phyloP scores from a whole-genome alignment of 2,888 invertebrate genomes.

The Heliconius aoede region DNA sequence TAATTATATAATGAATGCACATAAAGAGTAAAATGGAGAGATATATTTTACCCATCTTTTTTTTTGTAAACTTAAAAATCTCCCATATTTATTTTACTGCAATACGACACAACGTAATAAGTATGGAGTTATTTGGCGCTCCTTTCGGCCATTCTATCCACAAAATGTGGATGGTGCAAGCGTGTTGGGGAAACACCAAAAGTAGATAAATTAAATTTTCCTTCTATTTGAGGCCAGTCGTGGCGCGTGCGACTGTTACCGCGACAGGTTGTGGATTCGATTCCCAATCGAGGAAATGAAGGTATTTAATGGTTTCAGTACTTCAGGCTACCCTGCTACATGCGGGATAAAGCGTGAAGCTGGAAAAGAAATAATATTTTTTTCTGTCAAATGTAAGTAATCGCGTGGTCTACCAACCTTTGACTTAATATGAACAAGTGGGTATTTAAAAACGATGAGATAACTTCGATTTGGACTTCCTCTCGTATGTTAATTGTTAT shows the following conservation, averaged over 20 bases:
- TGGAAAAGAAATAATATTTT: neutral
- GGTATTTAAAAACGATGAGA: slow-evolving; percentile 12
- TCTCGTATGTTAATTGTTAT: slow-evolving; percentile 3
- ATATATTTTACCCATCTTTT: neutral
- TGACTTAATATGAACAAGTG: neutral
- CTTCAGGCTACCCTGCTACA: too few species aligned
- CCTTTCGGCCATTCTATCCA: neutral
- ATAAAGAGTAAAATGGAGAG: neutral
- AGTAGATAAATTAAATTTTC: slow-evolving; percentile 1
- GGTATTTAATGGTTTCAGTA: too few species aligned
- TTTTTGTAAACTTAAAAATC: neutral
- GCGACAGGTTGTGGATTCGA: too few species aligned
- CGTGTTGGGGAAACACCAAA: neutral
- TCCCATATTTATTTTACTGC: slow-evolving; percentile 12
- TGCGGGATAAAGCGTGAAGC: too few species aligned
- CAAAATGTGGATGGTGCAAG: slow-evolving; percentile 8
- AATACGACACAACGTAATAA: slow-evolving; percentile 4
- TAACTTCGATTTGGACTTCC: slow-evolving; percentile 22
- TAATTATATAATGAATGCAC: too few species aligned
- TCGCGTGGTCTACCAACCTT: slow-evolving; percentile 27
- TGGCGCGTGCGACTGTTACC: too few species aligned
- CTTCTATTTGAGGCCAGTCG: too few species aligned
- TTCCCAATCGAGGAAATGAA: too few species aligned
- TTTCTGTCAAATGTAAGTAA: neutral
- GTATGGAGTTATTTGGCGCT: slow-evolving; percentile 7